Conservation (phyloP, 35 echinoderm and acorn worm genomes). For the Ptychodera flava region DNA sequence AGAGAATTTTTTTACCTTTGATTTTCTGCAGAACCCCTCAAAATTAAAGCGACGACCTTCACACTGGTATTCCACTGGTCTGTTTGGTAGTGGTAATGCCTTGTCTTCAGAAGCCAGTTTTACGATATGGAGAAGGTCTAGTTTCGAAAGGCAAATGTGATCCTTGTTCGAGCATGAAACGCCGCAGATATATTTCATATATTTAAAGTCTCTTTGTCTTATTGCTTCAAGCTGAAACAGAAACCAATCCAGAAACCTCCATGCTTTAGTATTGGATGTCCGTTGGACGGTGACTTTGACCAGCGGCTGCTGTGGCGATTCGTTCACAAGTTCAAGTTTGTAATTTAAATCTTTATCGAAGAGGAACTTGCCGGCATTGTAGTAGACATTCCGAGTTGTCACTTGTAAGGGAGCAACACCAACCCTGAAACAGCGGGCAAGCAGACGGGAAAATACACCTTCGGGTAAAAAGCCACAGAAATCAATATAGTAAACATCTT, state of each 20-base stretch:
- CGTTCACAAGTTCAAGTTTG: not conserved
- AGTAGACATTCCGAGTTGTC: not conserved
- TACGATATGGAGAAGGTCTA: too few species aligned
- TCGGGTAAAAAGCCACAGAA: conserved; percentile 10
- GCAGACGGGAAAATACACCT: conserved; percentile 16
- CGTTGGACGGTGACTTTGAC: not conserved
- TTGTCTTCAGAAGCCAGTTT: too few species aligned
- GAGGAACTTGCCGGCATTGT: not conserved
- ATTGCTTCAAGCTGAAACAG: not conserved
- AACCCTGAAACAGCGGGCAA: conserved; percentile 2
- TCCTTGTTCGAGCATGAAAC: not conserved
- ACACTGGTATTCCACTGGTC: too few species aligned
- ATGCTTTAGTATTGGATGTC: not conserved
- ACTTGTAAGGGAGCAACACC: not conserved
- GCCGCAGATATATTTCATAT: not conserved
- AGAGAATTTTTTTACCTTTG: too few species aligned
- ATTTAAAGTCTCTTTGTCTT: not conserved
- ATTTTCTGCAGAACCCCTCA: too few species aligned
- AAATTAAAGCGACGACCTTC: too few species aligned
- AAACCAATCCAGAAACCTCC: not conserved
- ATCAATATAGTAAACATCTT: conserved; percentile 30
- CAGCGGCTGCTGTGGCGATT: not conserved
- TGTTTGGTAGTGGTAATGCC: too few species aligned
- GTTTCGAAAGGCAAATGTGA: too few species aligned
- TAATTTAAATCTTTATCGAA: not conserved